Percentiles rank a stretch among this genome's conserved stretches.
Conservation (phyloP, 2,888 invertebrate genomes). For the Epirrita christyi region DNA sequence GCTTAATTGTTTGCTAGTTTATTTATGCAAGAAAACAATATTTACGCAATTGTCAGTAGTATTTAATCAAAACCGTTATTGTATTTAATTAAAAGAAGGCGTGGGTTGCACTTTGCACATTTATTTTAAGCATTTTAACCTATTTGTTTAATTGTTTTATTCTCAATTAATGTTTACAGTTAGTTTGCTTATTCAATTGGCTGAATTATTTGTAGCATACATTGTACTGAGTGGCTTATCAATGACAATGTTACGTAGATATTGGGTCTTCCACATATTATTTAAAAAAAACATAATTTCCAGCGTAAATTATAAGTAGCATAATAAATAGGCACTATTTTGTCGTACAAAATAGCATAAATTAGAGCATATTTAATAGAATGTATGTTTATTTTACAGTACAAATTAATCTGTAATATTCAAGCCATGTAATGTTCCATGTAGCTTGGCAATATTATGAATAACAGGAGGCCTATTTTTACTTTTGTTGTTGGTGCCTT, state of each 20-base stretch:
- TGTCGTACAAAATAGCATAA: constrained; percentile 40
- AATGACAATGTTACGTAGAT: constrained; percentile 24
- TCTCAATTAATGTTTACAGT: constrained; percentile 21
- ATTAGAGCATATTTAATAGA: constrained; percentile 28
- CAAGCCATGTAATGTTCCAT: constrained; percentile 19
- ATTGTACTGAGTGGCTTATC: constrained; percentile 14
- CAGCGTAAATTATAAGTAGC: constrained; percentile 29
- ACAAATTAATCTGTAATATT: constrained; percentile 31
- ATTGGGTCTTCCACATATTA: constrained; percentile 39
- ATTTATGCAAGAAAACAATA: constrained; percentile 7
- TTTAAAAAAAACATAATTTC: constrained; percentile 25
- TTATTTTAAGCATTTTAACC: constrained; percentile 31
- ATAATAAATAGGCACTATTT: constrained; percentile 40
- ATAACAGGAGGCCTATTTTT: constrained; percentile 22
- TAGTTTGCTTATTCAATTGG: neutral
- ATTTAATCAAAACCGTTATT: constrained; percentile 27
- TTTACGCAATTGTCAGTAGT: constrained; percentile 11
- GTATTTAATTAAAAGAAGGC: constrained; percentile 18
- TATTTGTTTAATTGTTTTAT: constrained; percentile 17
- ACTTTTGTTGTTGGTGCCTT: constrained; percentile 36
- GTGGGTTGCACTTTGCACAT: constrained; percentile 34
- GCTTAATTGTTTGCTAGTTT: constrained; percentile 2
- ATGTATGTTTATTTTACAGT: constrained; percentile 35
- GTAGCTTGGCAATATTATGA: constrained; percentile 3
- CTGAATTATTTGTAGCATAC: constrained; percentile 3